Conservation (phyloP, 2,888 invertebrate species). For the Toxonevra muliebris region DNA sequence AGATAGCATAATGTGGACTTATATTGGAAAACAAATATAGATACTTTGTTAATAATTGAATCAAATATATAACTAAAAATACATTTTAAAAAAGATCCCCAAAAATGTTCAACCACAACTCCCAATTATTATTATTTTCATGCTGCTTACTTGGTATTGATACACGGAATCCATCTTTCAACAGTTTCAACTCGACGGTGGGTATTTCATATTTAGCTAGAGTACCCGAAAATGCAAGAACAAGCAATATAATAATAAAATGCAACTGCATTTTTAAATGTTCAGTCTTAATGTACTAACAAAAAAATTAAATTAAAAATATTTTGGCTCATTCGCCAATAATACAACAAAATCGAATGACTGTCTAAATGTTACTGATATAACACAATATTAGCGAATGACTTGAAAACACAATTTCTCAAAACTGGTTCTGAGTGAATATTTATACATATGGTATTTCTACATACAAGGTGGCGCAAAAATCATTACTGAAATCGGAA, state of each 20-base stretch:
- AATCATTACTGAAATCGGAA: no score
- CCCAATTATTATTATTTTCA: neutral
- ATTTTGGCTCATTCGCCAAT: neutral
- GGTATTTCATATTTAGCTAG: conserved; percentile 47
- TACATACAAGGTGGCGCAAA: no score
- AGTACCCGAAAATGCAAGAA: neutral
- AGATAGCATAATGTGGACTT: neutral
- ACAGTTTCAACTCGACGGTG: conserved; percentile 44
- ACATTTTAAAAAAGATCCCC: neutral
- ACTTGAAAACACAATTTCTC: neutral
- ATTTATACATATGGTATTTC: neutral
- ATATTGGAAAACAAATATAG: neutral
- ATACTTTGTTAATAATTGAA: no score
- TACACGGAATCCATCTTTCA: conserved; percentile 50
- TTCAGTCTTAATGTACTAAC: neutral
- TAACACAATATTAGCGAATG: conserved; percentile 10
- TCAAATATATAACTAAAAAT: no score
- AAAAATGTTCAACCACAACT: neutral
- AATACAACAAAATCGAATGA: conserved; percentile 11
- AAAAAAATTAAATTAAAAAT: neutral
- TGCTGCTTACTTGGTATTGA: conserved; percentile 53
- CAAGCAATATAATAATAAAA: neutral
- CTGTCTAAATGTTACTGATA: neutral
- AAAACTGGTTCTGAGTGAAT: conserved; percentile 21
- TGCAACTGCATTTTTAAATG: conserved; percentile 1